Percentiles rank a stretch among this genome's conserved stretches.
Conservation (phyloP, 2,113 vertebrate genomes). For the Oncorhynchus nerka region DNA sequence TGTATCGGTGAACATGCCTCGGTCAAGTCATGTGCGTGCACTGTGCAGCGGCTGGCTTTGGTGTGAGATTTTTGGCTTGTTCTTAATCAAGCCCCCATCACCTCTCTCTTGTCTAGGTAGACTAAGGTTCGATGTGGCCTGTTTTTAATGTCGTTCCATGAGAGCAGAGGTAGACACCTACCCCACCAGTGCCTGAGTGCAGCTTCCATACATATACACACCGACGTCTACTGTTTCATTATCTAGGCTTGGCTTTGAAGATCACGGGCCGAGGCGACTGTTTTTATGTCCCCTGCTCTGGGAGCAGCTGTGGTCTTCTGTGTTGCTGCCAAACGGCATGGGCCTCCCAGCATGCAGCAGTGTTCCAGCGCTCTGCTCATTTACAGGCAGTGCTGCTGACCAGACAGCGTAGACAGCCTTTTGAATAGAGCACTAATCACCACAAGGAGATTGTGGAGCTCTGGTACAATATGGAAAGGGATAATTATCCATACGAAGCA, state of each 20-base stretch:
- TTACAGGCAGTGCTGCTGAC: constrained; percentile 38
- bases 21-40: background rate
- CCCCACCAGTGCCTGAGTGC: background rate
- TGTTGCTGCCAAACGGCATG: background rate
- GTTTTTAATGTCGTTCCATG: background rate
- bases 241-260: constrained; percentile 10
- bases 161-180: background rate
- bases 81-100: background rate
- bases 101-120: too few species aligned
- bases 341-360: background rate
- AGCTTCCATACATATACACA: background rate
- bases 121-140: background rate
- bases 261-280: constrained; percentile 15
- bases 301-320: background rate
- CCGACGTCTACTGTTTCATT: background rate
- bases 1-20: background rate
- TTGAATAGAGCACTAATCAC: constrained; percentile 60
- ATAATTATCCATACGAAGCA: constrained; percentile 38
- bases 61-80: background rate
- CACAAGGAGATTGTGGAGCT: constrained; percentile 51
- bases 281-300: background rate
- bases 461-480: constrained; percentile 32
- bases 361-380: constrained; percentile 15
- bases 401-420: constrained; percentile 46
- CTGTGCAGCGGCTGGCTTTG: background rate